Evolutionary conservation across 2,888 invertebrate genomes (phyloP).

Genomic region (Andrena hattorfiana): DNA sequence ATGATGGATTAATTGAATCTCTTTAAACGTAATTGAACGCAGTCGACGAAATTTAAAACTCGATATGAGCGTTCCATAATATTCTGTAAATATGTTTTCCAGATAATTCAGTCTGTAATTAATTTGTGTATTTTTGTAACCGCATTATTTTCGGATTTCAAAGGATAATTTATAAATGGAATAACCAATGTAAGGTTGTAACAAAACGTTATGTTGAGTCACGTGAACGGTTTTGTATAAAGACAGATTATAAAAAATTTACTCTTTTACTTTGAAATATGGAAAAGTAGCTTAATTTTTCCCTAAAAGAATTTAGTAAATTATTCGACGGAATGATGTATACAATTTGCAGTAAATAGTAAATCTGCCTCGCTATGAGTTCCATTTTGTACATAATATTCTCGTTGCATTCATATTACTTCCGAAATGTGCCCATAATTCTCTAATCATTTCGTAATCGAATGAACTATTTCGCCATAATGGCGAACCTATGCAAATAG

Average conservation of each 20-base stretch:
- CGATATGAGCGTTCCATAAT: neutral
- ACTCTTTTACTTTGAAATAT: too few relatives aligned
- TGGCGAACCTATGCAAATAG: constrained; percentile 25
- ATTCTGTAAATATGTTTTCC: neutral
- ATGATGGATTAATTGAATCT: neutral
- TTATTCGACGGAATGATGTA: neutral
- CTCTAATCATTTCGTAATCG: neutral
- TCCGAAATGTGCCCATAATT: constrained; percentile 23
- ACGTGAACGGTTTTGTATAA: too few relatives aligned
- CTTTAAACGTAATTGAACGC: neutral
- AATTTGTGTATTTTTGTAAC: too few relatives aligned
- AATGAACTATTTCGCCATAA: constrained; percentile 20
- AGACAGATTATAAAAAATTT: too few relatives aligned
- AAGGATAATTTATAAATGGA: too few relatives aligned
- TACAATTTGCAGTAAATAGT: neutral
- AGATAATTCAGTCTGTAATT: too few relatives aligned
- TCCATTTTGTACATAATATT: constrained; percentile 7
- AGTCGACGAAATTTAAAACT: neutral
- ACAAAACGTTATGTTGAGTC: too few relatives aligned
- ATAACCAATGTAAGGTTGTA: too few relatives aligned
- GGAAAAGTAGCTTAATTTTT: too few relatives aligned
- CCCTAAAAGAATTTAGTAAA: too few relatives aligned
- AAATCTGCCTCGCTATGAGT: too few relatives aligned
- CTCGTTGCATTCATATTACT: constrained; percentile 18
- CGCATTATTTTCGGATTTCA: too few relatives aligned